Conservation (phyloP, 2,797 vertebrate species). For the Tokudaia muenninki region DNA sequence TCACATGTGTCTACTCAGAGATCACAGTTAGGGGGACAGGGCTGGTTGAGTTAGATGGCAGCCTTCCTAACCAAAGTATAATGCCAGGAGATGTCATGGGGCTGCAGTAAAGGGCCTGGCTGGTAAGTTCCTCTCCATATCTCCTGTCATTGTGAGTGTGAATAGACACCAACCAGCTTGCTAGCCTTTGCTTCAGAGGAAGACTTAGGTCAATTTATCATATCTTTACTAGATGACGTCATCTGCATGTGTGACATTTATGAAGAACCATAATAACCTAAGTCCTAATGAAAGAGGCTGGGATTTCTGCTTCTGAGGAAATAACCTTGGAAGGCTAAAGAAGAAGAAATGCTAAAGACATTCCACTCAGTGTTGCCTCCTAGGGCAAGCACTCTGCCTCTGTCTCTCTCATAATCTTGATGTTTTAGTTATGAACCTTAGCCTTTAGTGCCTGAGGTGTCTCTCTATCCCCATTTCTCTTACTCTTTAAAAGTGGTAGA, state of each 20-base stretch:
- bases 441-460: neutral
- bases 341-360: neutral
- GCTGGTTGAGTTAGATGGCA: neutral
- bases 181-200: neutral
- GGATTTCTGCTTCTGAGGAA: slow-evolving; percentile 1
- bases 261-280: neutral
- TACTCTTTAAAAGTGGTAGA: neutral
- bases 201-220: neutral
- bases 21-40: neutral
- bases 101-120: neutral
- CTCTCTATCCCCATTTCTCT: neutral
- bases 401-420: neutral
- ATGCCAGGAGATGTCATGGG: fast-evolving
- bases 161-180: neutral
- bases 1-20: neutral
- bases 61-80: neutral
- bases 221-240: neutral
- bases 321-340: neutral
- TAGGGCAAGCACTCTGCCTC: neutral
- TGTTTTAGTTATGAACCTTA: neutral
- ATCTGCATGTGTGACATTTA: neutral
- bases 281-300: neutral
- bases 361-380: neutral
- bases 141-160: too few relatives aligned
- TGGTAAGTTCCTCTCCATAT: neutral